Evolutionary conservation across 2,888 invertebrate species (phyloP).

Genomic region (Syrphus vitripennis): DNA sequence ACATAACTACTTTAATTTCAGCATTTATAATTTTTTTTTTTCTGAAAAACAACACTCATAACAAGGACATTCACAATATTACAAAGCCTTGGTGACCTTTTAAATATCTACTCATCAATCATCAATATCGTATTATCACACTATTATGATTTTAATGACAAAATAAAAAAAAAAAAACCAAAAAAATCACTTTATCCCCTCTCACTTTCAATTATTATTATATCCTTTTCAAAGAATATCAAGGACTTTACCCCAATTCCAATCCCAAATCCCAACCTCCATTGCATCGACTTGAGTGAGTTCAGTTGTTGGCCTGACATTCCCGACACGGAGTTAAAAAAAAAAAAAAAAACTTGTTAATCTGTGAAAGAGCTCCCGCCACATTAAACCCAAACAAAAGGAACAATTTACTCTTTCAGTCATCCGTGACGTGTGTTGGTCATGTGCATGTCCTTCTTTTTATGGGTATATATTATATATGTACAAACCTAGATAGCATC

Average conservation of each 20-base stretch:
- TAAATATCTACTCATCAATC: background rate
- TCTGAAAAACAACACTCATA: background rate
- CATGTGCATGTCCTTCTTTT: conserved; percentile 7
- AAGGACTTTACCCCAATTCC: background rate
- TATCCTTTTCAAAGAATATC: background rate
- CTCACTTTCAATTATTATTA: conserved; percentile 15
- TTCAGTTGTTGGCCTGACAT: background rate
- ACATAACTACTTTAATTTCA: no score
- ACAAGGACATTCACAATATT: background rate
- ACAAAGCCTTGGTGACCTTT: background rate
- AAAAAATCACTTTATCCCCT: background rate
- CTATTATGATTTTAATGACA: conserved; percentile 4
- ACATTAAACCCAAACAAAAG: conserved; percentile 55
- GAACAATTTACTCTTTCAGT: conserved; percentile 44
- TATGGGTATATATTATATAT: background rate
- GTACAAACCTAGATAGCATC: background rate
- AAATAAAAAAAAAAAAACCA: background rate
- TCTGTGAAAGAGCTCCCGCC: conserved; percentile 46
- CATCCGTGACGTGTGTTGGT: conserved; percentile 20
- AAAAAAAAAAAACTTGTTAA: conserved; percentile 50
- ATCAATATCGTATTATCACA: background rate
- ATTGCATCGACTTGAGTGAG: background rate
- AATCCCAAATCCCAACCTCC: background rate
- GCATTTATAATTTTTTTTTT: background rate
- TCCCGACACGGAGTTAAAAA: background rate